These are phyloP conservation scores for Diplodus sargus DNA, from an alignment of 2,797 vertebrate species.

Conservation along the genomic window DNA sequence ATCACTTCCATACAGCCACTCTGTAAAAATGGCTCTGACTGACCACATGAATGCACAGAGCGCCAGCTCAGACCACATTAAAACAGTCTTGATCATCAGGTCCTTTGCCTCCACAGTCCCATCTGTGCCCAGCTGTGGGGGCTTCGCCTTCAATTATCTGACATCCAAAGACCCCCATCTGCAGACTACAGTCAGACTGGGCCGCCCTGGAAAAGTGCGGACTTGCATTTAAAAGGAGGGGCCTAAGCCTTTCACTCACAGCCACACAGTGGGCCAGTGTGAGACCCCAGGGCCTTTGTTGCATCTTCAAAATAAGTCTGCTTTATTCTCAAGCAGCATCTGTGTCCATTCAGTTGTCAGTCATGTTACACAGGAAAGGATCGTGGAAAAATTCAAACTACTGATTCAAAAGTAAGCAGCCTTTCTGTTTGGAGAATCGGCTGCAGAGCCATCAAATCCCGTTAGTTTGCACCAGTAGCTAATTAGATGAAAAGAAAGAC, in stretches of 20 bases:
- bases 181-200: conserved; percentile 48
- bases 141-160: conserved; percentile 52
- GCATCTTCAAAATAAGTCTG: conserved; percentile 50
- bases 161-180: conserved; percentile 59
- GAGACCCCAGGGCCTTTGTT: conserved; percentile 46
- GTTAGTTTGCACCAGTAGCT: conserved; percentile 27
- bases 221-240: conserved; percentile 32
- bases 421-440: background rate
- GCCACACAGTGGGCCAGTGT: conserved; percentile 62
- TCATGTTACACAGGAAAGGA: conserved; percentile 3
- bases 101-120: conserved; percentile 58
- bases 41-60: conserved; percentile 72
- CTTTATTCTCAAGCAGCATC: conserved; percentile 53
- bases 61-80: conserved; percentile 70
- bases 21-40: conserved; percentile 57
- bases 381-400: background rate
- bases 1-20: conserved; percentile 80
- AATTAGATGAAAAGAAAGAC: conserved; percentile 32
- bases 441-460: conserved; percentile 20
- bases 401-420: conserved; percentile 17
- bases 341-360: conserved; percentile 55
- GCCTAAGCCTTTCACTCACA: conserved; percentile 48
- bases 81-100: conserved; percentile 71
- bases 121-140: conserved; percentile 67
- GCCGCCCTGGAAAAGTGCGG: conserved; percentile 22